A percentile compares a stretch with the other conserved stretches of the same genome.
Conservation (phyloP, 2,888 invertebrate species). For the Punctoribates punctum region DNA sequence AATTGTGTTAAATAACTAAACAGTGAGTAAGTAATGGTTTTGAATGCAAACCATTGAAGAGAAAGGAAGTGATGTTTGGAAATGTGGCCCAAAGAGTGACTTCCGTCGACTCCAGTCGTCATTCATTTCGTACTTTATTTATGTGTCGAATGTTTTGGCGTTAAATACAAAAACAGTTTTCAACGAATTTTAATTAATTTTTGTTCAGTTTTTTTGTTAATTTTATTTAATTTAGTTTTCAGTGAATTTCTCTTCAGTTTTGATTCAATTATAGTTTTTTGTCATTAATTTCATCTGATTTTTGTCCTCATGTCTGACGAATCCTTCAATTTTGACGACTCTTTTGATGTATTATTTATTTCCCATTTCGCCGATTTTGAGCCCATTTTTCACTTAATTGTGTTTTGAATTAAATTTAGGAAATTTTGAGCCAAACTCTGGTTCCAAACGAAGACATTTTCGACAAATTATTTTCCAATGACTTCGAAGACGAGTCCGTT, state of each 20-base stretch:
- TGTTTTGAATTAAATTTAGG: neutral
- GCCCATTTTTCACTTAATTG: neutral
- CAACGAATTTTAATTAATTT: neutral
- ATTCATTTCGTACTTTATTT: neutral
- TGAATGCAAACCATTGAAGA: neutral
- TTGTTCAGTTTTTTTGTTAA: neutral
- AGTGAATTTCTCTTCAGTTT: neutral
- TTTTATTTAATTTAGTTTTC: neutral
- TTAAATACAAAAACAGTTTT: neutral
- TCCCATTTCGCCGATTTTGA: neutral
- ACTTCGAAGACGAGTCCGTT: slow-evolving; percentile 28
- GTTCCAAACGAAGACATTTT: slow-evolving; percentile 2
- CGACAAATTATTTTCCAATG: neutral
- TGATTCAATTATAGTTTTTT: neutral
- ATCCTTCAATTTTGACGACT: neutral
- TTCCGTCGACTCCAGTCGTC: neutral
- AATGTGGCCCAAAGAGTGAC: slow-evolving; percentile 17
- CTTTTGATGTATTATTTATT: slow-evolving; percentile 21
- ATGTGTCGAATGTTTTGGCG: neutral
- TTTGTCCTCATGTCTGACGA: neutral
- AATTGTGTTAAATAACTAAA: neutral
- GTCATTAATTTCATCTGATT: neutral
- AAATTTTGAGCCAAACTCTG: neutral
- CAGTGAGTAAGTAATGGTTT: neutral
- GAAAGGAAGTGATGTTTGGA: slow-evolving; percentile 11